Percentiles rank a stretch among this genome's conserved stretches.
Conservation (phyloP, 2,888 invertebrate genomes). For the Trachelus tabidus region DNA sequence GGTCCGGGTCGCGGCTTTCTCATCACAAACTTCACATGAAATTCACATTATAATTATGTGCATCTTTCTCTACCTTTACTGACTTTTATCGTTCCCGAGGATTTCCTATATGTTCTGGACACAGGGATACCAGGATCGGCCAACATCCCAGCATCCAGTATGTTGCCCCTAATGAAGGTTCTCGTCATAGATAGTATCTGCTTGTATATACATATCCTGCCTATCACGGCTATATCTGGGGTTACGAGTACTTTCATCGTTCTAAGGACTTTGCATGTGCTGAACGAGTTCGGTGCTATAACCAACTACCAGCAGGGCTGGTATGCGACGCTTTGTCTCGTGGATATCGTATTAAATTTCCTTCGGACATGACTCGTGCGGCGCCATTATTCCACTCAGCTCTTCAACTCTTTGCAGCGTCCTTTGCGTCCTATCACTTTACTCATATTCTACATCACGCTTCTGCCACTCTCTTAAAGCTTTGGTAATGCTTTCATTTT, state of each 20-base stretch:
- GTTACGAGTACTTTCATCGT: not conserved
- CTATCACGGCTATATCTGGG: not conserved
- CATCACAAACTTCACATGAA: not conserved
- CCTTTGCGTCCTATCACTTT: not conserved
- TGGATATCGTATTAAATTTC: slow-evolving; percentile 50
- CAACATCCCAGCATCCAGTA: slow-evolving; percentile 31
- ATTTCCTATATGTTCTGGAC: slow-evolving; percentile 12
- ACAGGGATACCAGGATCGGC: slow-evolving; percentile 51
- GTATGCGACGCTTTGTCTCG: not conserved
- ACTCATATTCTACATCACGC: not conserved
- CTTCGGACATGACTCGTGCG: slow-evolving; percentile 35
- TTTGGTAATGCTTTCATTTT: not conserved
- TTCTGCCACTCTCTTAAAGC: not conserved
- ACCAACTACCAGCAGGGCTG: not conserved
- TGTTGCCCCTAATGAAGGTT: slow-evolving; percentile 56
- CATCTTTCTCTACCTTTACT: not conserved
- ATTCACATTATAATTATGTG: not conserved
- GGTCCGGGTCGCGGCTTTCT: not conserved
- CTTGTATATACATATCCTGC: not conserved
- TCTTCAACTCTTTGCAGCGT: not conserved
- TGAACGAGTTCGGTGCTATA: not conserved
- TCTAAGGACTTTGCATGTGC: not conserved
- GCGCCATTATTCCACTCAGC: not conserved
- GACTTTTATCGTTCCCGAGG: not conserved
- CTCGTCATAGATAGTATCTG: slow-evolving; percentile 25